Percentiles rank a stretch among this genome's conserved stretches.
Evolutionary conservation across 1,140 invertebrate genomes (phyloP).

Genomic region (Ceratosolen solmsi): DNA sequence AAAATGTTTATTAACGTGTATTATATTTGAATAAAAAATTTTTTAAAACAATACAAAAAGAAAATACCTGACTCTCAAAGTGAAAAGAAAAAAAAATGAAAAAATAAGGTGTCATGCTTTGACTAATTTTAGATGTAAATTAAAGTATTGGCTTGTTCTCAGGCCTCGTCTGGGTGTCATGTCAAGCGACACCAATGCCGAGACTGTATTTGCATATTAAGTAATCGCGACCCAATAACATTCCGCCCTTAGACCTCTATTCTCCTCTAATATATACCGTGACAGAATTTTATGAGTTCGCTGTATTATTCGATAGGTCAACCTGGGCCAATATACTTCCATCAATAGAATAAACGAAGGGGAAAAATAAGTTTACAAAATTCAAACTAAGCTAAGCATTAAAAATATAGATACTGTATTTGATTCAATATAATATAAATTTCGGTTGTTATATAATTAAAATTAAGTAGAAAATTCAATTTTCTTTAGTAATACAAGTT

Average conservation of each 20-base stretch:
- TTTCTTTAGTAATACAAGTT: no score
- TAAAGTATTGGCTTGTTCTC: constrained; percentile 69
- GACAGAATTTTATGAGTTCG: constrained; percentile 50
- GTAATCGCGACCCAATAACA: constrained; percentile 72
- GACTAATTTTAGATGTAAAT: constrained; percentile 74
- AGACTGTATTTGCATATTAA: constrained; percentile 71
- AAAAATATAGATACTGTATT: no score
- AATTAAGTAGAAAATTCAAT: no score
- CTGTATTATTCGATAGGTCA: neutral
- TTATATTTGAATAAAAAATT: no score
- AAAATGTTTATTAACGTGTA: no score
- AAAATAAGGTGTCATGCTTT: constrained; percentile 69
- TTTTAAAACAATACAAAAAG: no score
- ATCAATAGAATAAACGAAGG: constrained; percentile 13
- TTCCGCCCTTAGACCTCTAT: constrained; percentile 48
- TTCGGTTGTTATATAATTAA: no score
- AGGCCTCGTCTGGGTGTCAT: constrained; percentile 54
- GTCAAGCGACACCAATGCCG: constrained; percentile 55
- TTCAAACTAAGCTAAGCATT: no score
- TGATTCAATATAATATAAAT: no score
- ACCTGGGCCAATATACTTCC: neutral
- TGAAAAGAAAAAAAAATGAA: no score
- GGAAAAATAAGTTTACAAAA: no score
- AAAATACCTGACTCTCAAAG: no score
- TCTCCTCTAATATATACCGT: constrained; percentile 10